Conservation (phyloP, 2,113 vertebrate genomes). For the Dicaeum eximium region DNA sequence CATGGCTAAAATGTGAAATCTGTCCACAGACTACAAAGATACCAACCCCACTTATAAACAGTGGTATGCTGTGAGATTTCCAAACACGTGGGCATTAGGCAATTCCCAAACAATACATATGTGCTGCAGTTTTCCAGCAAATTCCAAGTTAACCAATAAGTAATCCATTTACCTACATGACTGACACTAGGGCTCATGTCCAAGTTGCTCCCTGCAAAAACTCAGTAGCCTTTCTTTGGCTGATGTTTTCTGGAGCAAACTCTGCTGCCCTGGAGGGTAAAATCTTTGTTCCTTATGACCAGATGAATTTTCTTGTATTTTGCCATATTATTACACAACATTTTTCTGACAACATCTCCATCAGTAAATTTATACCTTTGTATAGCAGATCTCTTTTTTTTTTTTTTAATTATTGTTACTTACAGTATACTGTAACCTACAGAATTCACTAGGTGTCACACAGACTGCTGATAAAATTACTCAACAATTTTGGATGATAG, state of each 20-base stretch:
- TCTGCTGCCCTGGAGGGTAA: background rate
- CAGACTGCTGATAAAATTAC: background rate
- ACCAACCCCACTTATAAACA: background rate
- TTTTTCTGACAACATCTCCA: background rate
- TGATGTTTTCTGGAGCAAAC: background rate
- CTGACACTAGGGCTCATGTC: background rate
- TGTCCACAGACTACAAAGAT: background rate
- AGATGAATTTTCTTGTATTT: background rate
- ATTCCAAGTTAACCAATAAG: background rate
- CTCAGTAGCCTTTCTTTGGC: background rate
- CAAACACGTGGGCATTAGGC: background rate
- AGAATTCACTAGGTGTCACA: background rate
- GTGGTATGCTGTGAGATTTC: background rate
- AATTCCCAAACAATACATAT: background rate
- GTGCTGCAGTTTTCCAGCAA: background rate
- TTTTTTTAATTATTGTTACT: background rate
- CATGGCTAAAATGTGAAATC: background rate
- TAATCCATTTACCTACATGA: background rate
- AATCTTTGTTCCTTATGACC: background rate
- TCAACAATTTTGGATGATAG: background rate
- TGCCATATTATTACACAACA: background rate
- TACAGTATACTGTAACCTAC: background rate
- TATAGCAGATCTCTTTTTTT: background rate
- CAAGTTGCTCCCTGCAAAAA: background rate
- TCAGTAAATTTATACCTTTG: background rate